Percentiles rank a stretch among this genome's conserved stretches.
Evolutionary conservation across 2,888 invertebrate genomes (phyloP).

Genomic region (Ophioninae sp.): DNA sequence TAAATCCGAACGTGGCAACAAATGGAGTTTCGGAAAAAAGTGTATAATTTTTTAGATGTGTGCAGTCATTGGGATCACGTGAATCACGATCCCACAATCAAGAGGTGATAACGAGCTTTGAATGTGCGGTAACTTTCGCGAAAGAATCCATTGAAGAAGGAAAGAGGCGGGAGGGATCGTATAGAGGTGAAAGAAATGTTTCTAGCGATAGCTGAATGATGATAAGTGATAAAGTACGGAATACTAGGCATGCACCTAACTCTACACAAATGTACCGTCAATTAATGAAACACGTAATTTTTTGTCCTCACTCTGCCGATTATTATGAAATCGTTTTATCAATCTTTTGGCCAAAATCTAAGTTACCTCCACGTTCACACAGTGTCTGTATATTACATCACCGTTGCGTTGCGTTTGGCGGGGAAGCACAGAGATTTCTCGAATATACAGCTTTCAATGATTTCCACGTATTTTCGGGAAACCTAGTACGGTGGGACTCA

Average conservation of each 20-base stretch:
- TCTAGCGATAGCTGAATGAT: background rate
- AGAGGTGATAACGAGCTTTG: slow-evolving; percentile 17
- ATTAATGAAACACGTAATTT: background rate
- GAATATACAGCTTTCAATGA: slow-evolving; percentile 12
- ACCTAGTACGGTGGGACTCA: too few species aligned
- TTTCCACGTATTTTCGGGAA: background rate
- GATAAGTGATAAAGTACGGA: slow-evolving; percentile 14
- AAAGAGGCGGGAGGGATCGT: background rate
- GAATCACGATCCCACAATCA: background rate
- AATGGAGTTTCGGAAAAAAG: background rate
- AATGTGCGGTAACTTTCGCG: background rate
- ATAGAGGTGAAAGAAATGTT: background rate
- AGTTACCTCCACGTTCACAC: slow-evolving; percentile 59
- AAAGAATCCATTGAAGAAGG: background rate
- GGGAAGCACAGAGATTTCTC: background rate
- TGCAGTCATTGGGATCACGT: too few species aligned
- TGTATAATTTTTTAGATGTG: background rate
- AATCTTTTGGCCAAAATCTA: slow-evolving; percentile 54
- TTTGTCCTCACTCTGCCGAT: slow-evolving; percentile 5
- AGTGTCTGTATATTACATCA: slow-evolving; percentile 40
- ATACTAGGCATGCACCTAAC: slow-evolving; percentile 12
- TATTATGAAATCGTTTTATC: slow-evolving; percentile 41
- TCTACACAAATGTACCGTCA: background rate
- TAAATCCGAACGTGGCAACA: too few species aligned
- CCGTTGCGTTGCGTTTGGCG: slow-evolving; percentile 38